Evolutionary conservation across 2,797 vertebrate genomes (phyloP).

Genomic region (Sternotherus odoratus): DNA sequence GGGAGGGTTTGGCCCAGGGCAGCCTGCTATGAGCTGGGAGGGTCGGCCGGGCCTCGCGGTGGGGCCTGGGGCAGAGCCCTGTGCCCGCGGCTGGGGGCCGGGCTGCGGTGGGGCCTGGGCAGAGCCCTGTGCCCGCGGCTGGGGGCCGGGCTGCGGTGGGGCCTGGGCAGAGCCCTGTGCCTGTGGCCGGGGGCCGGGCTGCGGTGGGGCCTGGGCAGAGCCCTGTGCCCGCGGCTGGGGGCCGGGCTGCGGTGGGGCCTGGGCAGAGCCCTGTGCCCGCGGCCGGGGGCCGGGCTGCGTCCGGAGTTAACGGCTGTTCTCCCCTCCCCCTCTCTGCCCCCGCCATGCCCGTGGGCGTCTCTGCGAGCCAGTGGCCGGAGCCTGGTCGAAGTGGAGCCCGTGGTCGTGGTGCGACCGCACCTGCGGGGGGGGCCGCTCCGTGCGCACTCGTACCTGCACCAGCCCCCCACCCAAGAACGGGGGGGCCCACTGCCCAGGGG

Average conservation of each 20-base stretch:
- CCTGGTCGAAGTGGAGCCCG: constrained; percentile 91
- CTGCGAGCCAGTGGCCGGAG: constrained; percentile 83
- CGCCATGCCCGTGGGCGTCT: background rate
- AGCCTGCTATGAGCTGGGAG: background rate
- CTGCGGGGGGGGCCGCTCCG: constrained; percentile 88
- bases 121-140: no score
- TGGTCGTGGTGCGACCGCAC: constrained; percentile 91
- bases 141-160: no score
- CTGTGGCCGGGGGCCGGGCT: no score
- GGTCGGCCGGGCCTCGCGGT: background rate
- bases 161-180: no score
- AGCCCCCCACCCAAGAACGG: constrained; percentile 93
- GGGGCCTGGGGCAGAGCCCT: no score
- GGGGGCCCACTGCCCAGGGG: constrained; percentile 85
- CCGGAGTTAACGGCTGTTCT: background rate
- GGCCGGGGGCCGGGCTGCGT: no score
- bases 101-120: no score
- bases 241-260: background rate
- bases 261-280: no score
- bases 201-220: no score
- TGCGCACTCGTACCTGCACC: constrained; percentile 88
- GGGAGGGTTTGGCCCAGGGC: background rate
- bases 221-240: no score
- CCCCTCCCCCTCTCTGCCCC: background rate
- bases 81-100: no score